phyloP scores from a whole-genome alignment of 2,113 vertebrate species.

The Antigone vipio region DNA sequence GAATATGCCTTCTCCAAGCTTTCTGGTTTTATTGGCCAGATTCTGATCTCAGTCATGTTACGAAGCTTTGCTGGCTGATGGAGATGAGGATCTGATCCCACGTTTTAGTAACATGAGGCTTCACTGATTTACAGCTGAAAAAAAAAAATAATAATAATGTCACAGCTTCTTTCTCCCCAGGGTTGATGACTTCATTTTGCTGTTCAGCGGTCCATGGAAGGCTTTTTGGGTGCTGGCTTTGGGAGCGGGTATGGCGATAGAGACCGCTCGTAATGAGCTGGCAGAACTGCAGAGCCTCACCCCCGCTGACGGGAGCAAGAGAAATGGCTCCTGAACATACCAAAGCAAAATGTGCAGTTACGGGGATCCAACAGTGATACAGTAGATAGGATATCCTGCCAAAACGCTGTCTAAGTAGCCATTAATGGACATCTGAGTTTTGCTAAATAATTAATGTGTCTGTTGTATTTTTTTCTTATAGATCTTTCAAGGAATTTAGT shows the following conservation, averaged over 20 bases:
- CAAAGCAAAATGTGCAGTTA: background rate
- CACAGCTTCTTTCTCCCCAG: background rate
- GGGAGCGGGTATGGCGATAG: background rate
- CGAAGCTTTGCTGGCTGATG: background rate
- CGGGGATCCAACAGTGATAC: background rate
- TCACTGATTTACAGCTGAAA: background rate
- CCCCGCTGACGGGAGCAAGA: background rate
- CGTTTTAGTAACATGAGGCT: background rate
- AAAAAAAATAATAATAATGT: no score
- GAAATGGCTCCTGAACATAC: background rate
- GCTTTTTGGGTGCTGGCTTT: background rate
- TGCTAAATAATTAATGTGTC: constrained; percentile 60
- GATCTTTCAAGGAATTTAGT: constrained; percentile 58
- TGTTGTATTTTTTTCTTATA: constrained; percentile 32
- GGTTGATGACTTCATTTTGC: background rate
- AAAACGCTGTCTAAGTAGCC: background rate
- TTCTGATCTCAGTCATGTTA: background rate
- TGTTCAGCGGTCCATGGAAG: background rate
- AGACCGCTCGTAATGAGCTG: fast-evolving
- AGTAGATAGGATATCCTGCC: constrained; percentile 22
- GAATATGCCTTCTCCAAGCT: background rate
- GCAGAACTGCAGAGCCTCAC: background rate
- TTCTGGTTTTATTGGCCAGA: background rate
- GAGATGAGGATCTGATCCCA: background rate
- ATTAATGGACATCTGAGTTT: constrained; percentile 52